These are phyloP conservation scores for Luidia sarsii DNA, from an alignment of 53 echinoderm and acorn worm genomes.

Conservation along the genomic window DNA sequence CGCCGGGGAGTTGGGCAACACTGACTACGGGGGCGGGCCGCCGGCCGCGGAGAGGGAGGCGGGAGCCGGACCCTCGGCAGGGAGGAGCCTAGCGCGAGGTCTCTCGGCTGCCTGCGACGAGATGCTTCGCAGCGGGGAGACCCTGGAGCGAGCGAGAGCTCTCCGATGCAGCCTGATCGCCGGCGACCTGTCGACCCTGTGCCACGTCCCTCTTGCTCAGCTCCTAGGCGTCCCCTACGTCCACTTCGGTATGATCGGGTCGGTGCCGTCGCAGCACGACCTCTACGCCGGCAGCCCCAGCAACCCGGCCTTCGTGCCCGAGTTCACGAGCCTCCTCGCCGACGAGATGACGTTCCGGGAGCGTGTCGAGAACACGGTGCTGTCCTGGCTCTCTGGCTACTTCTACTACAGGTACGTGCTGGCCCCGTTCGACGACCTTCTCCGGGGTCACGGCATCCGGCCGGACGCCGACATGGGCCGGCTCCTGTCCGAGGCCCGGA, in stretches of 20 bases:
- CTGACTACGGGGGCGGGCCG: too few species aligned
- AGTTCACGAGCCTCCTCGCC: slow-evolving; percentile 1
- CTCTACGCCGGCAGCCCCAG: slow-evolving; percentile 15
- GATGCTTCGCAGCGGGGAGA: too few species aligned
- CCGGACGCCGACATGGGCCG: slow-evolving; percentile 20
- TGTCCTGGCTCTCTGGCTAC: slow-evolving; percentile 15
- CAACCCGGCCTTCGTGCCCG: slow-evolving; percentile 42
- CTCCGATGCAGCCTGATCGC: slow-evolving; percentile 15
- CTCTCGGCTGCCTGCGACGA: too few species aligned
- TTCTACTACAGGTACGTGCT: slow-evolving; percentile 15
- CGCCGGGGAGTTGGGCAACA: too few species aligned
- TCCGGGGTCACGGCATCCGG: not conserved
- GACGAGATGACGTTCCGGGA: slow-evolving; percentile 36
- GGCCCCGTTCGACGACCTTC: not conserved
- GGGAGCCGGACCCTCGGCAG: too few species aligned
- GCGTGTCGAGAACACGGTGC: slow-evolving; percentile 12
- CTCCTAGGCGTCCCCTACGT: not conserved
- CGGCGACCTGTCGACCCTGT: slow-evolving; percentile 7
- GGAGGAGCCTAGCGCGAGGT: too few species aligned
- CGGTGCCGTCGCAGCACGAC: slow-evolving; percentile 1
- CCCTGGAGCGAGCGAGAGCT: too few species aligned
- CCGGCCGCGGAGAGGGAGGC: too few species aligned
- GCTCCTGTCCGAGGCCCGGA: slow-evolving; percentile 10
- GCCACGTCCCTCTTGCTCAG: slow-evolving; percentile 10
- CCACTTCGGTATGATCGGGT: not conserved